These are phyloP conservation scores for Andrena camellia DNA, from an alignment of 2,888 invertebrate genomes.

Conservation along the genomic window DNA sequence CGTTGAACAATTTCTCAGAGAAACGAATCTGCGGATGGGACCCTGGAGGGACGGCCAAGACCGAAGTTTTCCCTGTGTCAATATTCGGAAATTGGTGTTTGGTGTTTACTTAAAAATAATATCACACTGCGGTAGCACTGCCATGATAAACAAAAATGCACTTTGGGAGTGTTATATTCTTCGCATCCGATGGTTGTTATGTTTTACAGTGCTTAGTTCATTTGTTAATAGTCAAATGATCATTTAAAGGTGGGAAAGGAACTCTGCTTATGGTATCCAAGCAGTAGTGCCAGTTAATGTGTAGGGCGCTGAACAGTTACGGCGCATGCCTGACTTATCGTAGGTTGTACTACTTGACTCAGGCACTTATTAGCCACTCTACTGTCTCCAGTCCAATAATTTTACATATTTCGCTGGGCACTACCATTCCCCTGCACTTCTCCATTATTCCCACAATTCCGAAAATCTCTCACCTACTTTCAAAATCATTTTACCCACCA, in stretches of 20 bases:
- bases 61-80: too few species aligned
- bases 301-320: too few species aligned
- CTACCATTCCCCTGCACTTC: too few species aligned
- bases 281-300: not conserved
- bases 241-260: not conserved
- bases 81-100: too few species aligned
- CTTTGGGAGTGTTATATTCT: too few species aligned
- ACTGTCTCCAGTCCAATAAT: not conserved
- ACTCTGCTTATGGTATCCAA: too few species aligned
- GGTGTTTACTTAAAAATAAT: too few species aligned
- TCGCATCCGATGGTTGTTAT: too few species aligned
- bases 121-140: too few species aligned
- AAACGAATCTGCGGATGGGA: constrained; percentile 59
- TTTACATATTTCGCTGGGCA: not conserved
- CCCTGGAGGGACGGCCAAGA: not conserved
- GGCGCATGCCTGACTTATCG: not conserved
- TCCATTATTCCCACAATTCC: too few species aligned
- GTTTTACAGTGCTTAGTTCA: not conserved
- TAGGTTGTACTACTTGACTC: constrained; percentile 15
- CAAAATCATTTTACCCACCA: not conserved
- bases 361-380: too few species aligned
- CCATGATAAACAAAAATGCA: too few species aligned
- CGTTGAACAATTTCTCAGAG: constrained; percentile 52
- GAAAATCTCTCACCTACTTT: not conserved
- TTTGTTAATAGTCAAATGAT: not conserved